These are phyloP conservation scores for Zapus hudsonius DNA, from an alignment of 2,113 vertebrate species.

Conservation along the genomic window DNA sequence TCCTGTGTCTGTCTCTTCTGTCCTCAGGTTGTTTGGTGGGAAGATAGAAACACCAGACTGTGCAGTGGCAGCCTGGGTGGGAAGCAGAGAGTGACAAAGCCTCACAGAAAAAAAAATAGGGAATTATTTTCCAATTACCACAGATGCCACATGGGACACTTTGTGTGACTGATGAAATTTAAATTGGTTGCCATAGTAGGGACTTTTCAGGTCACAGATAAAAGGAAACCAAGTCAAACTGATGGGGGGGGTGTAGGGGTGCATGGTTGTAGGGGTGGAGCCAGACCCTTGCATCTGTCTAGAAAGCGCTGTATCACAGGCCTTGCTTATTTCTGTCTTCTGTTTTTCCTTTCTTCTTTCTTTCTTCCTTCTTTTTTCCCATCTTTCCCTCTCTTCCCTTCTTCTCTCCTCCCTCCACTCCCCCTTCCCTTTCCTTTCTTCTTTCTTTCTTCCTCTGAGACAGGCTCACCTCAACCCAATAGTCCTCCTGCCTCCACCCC, in stretches of 20 bases:
- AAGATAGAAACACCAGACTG: neutral
- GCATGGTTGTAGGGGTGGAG: neutral
- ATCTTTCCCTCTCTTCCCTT: no score
- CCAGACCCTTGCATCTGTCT: neutral
- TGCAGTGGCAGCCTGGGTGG: neutral
- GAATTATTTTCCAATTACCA: constrained; percentile 23
- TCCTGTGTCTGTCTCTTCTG: neutral
- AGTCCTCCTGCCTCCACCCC: neutral
- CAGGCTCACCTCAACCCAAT: neutral
- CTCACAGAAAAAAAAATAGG: neutral
- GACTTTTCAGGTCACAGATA: neutral
- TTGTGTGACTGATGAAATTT: neutral
- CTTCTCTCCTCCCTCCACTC: no score
- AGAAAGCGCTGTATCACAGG: neutral
- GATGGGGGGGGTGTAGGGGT: neutral
- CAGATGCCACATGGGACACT: neutral
- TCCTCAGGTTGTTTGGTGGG: neutral
- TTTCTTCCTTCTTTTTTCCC: no score
- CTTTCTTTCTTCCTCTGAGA: neutral
- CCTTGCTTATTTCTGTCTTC: neutral
- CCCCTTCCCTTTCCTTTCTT: no score
- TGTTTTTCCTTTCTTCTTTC: no score
- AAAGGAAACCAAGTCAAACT: neutral
- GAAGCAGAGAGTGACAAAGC: neutral
- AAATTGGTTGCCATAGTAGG: constrained; percentile 19